Conservation (phyloP, 2,888 invertebrate genomes). For the Pycnomerus fuliginosus region DNA sequence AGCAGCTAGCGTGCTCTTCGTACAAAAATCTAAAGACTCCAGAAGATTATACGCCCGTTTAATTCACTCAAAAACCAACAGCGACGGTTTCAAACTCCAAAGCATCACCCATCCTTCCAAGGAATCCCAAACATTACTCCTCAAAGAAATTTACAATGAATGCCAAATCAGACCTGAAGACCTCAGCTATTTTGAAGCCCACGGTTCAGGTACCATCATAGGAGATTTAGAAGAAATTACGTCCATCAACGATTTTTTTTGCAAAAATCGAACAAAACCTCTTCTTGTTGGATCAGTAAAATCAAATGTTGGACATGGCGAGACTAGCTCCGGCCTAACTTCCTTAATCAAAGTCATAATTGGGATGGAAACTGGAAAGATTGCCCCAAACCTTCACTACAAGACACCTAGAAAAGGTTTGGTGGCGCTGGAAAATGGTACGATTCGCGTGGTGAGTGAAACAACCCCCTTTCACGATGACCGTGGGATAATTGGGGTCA, state of each 20-base stretch:
- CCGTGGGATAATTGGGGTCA: conserved; percentile 54
- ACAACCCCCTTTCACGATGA: conserved; percentile 55
- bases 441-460: conserved; percentile 53
- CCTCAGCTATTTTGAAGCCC: conserved; percentile 83
- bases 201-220: conserved; percentile 77
- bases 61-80: conserved; percentile 43
- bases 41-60: too few relatives aligned
- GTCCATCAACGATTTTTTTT: conserved; percentile 79
- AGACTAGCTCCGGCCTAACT: conserved; percentile 81
- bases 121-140: conserved; percentile 60
- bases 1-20: conserved; percentile 66
- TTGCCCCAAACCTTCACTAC: conserved; percentile 61
- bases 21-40: conserved; percentile 67
- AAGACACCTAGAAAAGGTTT: conserved; percentile 48
- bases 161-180: conserved; percentile 68
- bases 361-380: conserved; percentile 52
- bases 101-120: conserved; percentile 49
- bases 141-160: conserved; percentile 67
- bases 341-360: conserved; percentile 61
- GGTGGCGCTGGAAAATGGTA: conserved; percentile 10
- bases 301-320: conserved; percentile 95
- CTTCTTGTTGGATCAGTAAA: conserved; percentile 88
- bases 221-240: conserved; percentile 92
- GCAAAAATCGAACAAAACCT: conserved; percentile 63
- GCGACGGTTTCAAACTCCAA: too few relatives aligned